These are phyloP conservation scores for Himalopsyche kuldschensis DNA, from an alignment of 2,888 invertebrate genomes.

Conservation along the genomic window DNA sequence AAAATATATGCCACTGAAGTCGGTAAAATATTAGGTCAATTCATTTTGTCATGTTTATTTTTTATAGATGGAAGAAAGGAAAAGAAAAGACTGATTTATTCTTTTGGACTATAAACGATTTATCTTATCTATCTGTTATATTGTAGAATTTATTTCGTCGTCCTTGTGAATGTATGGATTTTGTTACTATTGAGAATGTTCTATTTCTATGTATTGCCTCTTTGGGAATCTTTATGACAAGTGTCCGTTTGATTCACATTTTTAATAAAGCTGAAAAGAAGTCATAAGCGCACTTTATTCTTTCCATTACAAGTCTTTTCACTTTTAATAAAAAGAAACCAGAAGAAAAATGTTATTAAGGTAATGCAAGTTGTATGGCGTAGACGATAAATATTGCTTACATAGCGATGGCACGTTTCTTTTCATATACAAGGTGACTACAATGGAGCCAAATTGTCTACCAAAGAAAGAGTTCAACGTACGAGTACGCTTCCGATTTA, in stretches of 20 bases:
- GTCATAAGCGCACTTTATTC: not conserved
- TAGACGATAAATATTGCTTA: not conserved
- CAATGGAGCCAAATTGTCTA: not conserved
- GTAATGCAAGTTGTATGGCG: not conserved
- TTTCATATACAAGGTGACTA: not conserved
- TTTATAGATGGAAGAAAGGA: too few species aligned
- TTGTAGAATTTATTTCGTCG: too few species aligned
- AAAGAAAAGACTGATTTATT: too few species aligned
- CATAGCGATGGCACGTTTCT: not conserved
- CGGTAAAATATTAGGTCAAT: too few species aligned
- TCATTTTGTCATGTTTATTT: too few species aligned
- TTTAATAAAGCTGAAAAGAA: not conserved
- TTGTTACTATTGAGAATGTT: too few species aligned
- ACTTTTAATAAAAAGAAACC: not conserved
- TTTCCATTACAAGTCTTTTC: not conserved
- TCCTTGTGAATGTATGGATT: too few species aligned
- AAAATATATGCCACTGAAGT: too few species aligned
- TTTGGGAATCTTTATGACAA: too few species aligned
- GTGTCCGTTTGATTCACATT: not conserved
- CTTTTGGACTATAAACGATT: too few species aligned
- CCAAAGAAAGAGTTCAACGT: not conserved
- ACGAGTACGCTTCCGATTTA: not conserved
- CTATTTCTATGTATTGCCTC: too few species aligned
- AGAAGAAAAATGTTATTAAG: not conserved
- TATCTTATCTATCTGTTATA: too few species aligned